Evolutionary conservation across 1,140 invertebrate species (phyloP).

Genomic region (Aleiodes sp.): DNA sequence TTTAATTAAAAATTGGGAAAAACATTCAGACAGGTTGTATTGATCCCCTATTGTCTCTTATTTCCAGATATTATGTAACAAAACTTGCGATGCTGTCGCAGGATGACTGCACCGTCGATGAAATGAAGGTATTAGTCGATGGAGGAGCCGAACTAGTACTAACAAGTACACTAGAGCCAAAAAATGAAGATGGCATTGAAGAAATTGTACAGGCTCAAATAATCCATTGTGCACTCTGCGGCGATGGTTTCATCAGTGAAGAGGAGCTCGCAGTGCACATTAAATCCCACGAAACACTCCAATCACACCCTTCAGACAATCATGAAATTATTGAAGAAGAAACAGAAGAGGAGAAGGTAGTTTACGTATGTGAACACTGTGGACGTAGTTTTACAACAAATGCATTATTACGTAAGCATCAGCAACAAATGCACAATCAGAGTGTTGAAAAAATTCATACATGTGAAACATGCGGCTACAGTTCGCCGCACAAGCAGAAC

Average conservation of each 20-base stretch:
- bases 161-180: constrained; percentile 35
- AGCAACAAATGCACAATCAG: constrained; percentile 42
- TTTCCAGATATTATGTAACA: constrained; percentile 64
- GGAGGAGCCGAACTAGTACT: constrained; percentile 47
- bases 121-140: constrained; percentile 48
- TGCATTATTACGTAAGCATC: constrained; percentile 49
- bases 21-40: constrained; percentile 30
- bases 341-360: constrained; percentile 21
- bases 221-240: constrained; percentile 55
- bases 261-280: constrained; percentile 52
- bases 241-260: constrained; percentile 58
- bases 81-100: constrained; percentile 49
- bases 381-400: constrained; percentile 49
- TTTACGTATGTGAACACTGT: constrained; percentile 58
- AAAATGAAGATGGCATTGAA: constrained; percentile 36
- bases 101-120: constrained; percentile 42
- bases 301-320: background rate
- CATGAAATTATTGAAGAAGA: background rate
- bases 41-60: constrained; percentile 58
- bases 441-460: constrained; percentile 43
- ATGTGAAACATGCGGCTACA: constrained; percentile 58
- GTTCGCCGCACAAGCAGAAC: constrained; percentile 51
- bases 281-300: constrained; percentile 39
- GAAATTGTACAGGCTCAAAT: constrained; percentile 41
- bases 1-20: background rate